Evolutionary conservation across 1,140 invertebrate genomes (phyloP), one percentile per base, ranked within the genome.

Genomic region (Cyclina sinensis): DNA sequence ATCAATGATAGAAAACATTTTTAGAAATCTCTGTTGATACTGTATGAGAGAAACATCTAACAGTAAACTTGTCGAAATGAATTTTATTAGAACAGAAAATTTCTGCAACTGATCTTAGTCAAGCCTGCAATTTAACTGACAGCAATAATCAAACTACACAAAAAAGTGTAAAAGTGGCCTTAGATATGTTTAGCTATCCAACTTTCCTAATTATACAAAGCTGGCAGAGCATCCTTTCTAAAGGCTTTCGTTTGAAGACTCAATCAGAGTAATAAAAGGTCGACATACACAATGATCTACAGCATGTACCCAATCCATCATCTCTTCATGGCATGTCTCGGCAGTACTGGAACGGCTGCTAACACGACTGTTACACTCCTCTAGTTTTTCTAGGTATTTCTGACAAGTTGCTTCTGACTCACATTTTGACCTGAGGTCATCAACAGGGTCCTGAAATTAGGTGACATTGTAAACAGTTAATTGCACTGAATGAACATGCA

Each of bases 241-340:
- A n/a, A n/a, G n/a, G n/a, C n/a, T n/a, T n/a, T n/a, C n/a, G 14
- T 11, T 62, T 62, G 11, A 21, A 14, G 24, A 11, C 9, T 14
- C 14, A 70, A 70, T 70, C 21, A 32, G 16, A 16, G n/a, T n/a
- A n/a, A n/a, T n/a, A n/a, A n/a, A n/a, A n/a, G n/a, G 24, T 68
- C 18, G 7, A 87, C 85, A 68, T 80, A 87, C 85, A 80, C 85
- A 87, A 80, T 79, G 76, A 32, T 87, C 85, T n/a, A 87, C 85
- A 27, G 62, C 1, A 35, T 87, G 74, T 16, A 87, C 57, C 32
- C 59, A 87, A 30, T 87, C 76, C 14, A 87, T 68, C 73, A 87
- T 59, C 51, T 87, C 85, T 32, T 87, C 85, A 32, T 87, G 85
- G 54, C 85, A 87, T 12, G 76, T 68, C 24, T 87, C 85, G 1